These are phyloP conservation scores for Lysandra coridon DNA, from an alignment of 2,888 invertebrate species.

Conservation along the genomic window DNA sequence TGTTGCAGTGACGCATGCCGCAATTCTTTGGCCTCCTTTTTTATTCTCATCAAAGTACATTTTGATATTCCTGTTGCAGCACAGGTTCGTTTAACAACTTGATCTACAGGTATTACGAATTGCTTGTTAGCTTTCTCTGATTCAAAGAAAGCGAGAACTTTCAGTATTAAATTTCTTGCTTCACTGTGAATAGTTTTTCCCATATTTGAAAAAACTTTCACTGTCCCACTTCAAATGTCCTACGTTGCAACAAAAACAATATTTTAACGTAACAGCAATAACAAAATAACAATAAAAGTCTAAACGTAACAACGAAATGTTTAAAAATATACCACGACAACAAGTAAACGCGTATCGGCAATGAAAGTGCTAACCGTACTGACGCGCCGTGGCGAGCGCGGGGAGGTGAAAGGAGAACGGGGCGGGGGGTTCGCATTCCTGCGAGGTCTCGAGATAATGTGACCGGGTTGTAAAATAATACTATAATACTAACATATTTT, in stretches of 20 bases:
- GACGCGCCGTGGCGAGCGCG: constrained; percentile 26
- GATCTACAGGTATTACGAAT: constrained; percentile 40
- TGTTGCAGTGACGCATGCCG: not conserved
- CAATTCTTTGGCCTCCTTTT: constrained; percentile 38
- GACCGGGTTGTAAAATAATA: not conserved
- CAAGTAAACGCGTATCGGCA: constrained; percentile 21
- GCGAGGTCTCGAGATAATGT: constrained; percentile 27
- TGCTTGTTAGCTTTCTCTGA: constrained; percentile 35
- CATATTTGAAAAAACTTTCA: not conserved
- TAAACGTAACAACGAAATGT: constrained; percentile 29
- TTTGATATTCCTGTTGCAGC: constrained; percentile 44
- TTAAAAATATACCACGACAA: constrained; percentile 23
- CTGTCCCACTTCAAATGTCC: constrained; percentile 25
- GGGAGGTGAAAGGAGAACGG: constrained; percentile 32
- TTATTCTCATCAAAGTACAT: constrained; percentile 41
- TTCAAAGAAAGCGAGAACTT: constrained; percentile 42
- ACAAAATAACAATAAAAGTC: constrained; percentile 31
- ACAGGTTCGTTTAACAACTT: constrained; percentile 43
- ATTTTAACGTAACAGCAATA: not conserved
- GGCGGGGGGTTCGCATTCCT: constrained; percentile 37
- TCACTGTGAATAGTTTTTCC: no score
- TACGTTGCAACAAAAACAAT: constrained; percentile 8
- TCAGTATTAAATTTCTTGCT: constrained; percentile 34
- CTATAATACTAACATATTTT: no score
- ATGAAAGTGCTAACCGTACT: constrained; percentile 31